A percentile compares a stretch with the other conserved stretches of the same genome.
These are phyloP conservation scores for Graptemys geographica DNA, from an alignment of 2,797 vertebrate genomes.

Conservation along the genomic window DNA sequence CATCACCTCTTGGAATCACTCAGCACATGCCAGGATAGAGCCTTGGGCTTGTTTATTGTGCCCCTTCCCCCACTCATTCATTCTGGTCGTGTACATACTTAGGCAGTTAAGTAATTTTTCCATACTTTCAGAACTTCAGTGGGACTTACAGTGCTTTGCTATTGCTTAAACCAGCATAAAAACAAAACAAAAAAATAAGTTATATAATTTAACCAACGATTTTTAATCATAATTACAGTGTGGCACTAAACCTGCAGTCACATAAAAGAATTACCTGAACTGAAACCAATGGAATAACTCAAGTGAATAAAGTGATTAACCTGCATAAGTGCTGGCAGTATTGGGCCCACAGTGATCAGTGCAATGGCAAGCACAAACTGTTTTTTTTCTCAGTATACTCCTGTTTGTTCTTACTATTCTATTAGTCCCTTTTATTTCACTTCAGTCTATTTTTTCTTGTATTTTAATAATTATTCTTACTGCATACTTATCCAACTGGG, in stretches of 20 bases:
- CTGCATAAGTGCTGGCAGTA: background rate
- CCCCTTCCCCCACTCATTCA: background rate
- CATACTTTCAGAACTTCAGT: background rate
- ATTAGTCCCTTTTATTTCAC: background rate
- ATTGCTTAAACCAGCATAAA: background rate
- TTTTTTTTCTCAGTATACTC: background rate
- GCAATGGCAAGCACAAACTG: background rate
- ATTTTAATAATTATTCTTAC: background rate
- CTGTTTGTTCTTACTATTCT: background rate
- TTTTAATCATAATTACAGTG: background rate
- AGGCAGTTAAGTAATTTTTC: background rate
- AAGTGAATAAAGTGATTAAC: background rate
- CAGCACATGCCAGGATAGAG: background rate
- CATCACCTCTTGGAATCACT: background rate
- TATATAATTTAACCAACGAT: background rate
- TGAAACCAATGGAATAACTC: background rate
- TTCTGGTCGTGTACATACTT: background rate
- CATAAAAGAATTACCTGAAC: background rate
- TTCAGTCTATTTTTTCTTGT: background rate
- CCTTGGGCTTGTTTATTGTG: background rate
- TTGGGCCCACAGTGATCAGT: background rate
- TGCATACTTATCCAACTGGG: background rate
- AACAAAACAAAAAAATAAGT: background rate
- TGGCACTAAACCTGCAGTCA: background rate
- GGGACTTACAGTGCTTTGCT: background rate